Base-by-base conservation (phyloP, 2,797 vertebrate genomes). In the Tachyglossus aculeatus region DNA sequence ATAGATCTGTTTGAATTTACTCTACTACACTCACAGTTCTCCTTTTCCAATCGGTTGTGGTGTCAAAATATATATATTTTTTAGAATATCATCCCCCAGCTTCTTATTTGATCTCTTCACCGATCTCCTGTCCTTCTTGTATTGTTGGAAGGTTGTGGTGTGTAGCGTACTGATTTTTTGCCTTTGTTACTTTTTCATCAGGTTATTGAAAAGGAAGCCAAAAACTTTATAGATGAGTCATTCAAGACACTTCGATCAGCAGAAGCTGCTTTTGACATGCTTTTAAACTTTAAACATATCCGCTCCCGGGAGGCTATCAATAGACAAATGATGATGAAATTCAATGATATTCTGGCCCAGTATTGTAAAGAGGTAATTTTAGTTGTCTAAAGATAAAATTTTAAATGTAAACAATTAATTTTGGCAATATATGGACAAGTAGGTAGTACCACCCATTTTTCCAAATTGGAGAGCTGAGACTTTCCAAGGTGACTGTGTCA, bases 231-330 rank as follows among this genome's bases (percentile, higher is more conserved):
- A 10, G 94, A 99, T 27, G 91, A 95, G 72, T 97, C 96, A 51
- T 99, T 98, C 80, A 96, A 94, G 85, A 95, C 85, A 0, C 94
- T 97, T 52, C 94, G 94, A 14, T 99, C 96, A 1, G 96, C 98
- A 6, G 92, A 95, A 33, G 91, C 93, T 12, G 96, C 96, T 0
- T 96, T 99, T 75, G 93, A 97, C 64, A 92, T 98, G 95, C 88
- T 99, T 38, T 74, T 95, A 39, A 97, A 96, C 61, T 97, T 97
- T 76, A 95, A 95, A 83, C 90, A 93, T 59, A 95, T 96, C 54
- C 91, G 86, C 57, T 95, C 89, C 22, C 93, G 94, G 82, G 92
- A 98, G 56, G 82, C 90, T 16, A 84, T 99, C 80, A 95, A 92
- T 41, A 94, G 91, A 21, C 94, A 98, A 76, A 83, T 99, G 92